Evolutionary conservation across 1,140 invertebrate genomes (phyloP), one percentile per base, ranked within the genome.

Genomic region (Platyscapa corneri): DNA sequence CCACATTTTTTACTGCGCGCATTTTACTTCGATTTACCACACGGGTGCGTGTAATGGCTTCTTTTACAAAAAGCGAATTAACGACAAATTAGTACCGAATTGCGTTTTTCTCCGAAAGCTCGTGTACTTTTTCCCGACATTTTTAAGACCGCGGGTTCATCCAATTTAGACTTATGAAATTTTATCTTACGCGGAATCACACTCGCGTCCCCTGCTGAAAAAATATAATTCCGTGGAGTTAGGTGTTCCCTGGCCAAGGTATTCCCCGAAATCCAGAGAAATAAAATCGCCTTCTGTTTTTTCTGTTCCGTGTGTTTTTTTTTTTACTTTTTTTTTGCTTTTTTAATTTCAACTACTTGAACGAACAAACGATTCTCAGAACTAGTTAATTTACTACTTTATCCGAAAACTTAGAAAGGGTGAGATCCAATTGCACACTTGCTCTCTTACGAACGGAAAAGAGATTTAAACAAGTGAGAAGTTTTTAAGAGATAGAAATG

Each of bases 51-150:
- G 53, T 37, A 56, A 77, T 77, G 75, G 46, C 30, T 77, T 56
- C 42, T 77, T 79, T 27, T 8, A 53, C 76, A 64, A 72, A 60
- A 74, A 56, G 46, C 27, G 80, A 74, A 37, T 46, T 34, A 84
- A 49, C 56, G 82, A 84, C 82, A 84, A 84, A 84, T 78, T 84
- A 70, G 67, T 65, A 46, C 32, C 10, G 60, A 83, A 77, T 65
- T 64, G 67, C 53, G 53, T 34, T 75, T 42, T 64, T 83, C 53
- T 60, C 6, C 30, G 49, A 75, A 82, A 42, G 20, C 77, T 64
- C 16, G 72, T 6, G 39, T 6, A 6, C 23, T 60, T 60, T 53
- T 78, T 37, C 60, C 49, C 3, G 0, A 1, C 16, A 20, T 20
- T 42, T 79, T n/a, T 46, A 32, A 23, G 3, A 18, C 14, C n/a